Conservation (phyloP, 2,888 invertebrate species). For the Meta bourneti region DNA sequence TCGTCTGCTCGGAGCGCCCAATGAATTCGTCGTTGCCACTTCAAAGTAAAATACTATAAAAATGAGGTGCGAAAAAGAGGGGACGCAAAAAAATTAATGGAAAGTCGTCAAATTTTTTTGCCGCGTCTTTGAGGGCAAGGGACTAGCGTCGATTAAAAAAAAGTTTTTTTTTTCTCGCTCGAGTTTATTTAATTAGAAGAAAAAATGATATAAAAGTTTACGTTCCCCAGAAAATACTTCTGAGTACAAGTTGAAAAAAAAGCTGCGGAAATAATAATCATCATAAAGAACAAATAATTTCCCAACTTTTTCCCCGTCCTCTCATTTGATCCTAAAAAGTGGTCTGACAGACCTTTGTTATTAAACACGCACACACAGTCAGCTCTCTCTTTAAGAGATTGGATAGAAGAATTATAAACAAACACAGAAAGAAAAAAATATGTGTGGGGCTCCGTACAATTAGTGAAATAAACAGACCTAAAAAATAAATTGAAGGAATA, state of each 20-base stretch:
- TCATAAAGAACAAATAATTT: conserved; percentile 76
- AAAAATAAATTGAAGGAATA: background rate
- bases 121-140: conserved; percentile 59
- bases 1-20: conserved; percentile 65
- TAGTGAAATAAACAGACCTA: conserved; percentile 45
- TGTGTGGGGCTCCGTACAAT: conserved; percentile 1
- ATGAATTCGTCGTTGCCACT: conserved; percentile 75
- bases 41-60: conserved; percentile 75
- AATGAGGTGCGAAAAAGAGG: conserved; percentile 63
- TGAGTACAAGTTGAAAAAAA: conserved; percentile 41
- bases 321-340: conserved; percentile 72
- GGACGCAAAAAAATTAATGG: conserved; percentile 69
- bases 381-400: conserved; percentile 28
- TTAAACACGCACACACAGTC: conserved; percentile 50
- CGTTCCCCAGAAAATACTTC: conserved; percentile 71
- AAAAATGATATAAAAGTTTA: conserved; percentile 76
- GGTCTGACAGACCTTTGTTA: conserved; percentile 72
- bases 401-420: conserved; percentile 52
- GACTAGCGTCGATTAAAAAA: conserved; percentile 73
- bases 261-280: conserved; percentile 72
- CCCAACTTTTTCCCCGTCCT: conserved; percentile 56
- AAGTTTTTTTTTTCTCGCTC: conserved; percentile 55
- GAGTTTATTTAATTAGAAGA: conserved; percentile 76
- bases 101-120: conserved; percentile 74
- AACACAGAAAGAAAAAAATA: conserved; percentile 17